Conservation (phyloP, 1,140 invertebrate species). For the Megalonaias nervosa region DNA sequence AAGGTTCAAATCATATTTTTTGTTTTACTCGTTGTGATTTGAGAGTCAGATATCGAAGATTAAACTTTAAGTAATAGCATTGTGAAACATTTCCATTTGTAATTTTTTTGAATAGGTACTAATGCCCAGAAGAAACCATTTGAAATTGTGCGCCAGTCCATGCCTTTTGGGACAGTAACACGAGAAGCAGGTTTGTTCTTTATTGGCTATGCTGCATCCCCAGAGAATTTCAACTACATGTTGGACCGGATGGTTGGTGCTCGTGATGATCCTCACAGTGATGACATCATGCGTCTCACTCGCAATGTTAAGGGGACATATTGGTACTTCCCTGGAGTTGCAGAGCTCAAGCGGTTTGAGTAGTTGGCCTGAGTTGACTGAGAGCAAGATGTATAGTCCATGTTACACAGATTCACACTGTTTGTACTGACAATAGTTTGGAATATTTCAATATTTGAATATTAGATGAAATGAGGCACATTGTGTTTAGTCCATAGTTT, state of each 20-base stretch:
- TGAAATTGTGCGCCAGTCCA: slow-evolving; percentile 64
- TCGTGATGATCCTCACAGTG: slow-evolving; percentile 48
- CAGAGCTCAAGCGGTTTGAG: slow-evolving; percentile 59
- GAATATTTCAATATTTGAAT: too few species aligned
- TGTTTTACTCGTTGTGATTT: too few species aligned
- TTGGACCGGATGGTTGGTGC: slow-evolving; percentile 66
- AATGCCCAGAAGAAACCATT: slow-evolving; percentile 56
- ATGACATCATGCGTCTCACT: slow-evolving; percentile 67
- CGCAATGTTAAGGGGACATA: slow-evolving; percentile 66
- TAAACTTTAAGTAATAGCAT: not conserved
- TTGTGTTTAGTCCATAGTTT: too few species aligned
- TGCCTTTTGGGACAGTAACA: slow-evolving; percentile 60
- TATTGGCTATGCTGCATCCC: slow-evolving; percentile 62
- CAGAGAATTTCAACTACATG: slow-evolving; percentile 63
- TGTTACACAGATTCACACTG: too few species aligned
- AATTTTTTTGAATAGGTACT: slow-evolving; percentile 47
- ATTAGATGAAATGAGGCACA: too few species aligned
- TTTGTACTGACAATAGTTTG: too few species aligned
- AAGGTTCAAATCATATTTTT: too few species aligned
- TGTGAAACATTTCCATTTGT: not conserved
- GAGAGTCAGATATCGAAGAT: not conserved
- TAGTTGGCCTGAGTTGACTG: slow-evolving; percentile 13
- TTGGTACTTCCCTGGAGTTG: slow-evolving; percentile 68
- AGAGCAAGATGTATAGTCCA: too few species aligned
- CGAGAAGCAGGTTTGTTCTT: slow-evolving; percentile 63